Evolutionary conservation across 92 coral and sea anemone species (phyloP).

Genomic region (Porites divaricata): DNA sequence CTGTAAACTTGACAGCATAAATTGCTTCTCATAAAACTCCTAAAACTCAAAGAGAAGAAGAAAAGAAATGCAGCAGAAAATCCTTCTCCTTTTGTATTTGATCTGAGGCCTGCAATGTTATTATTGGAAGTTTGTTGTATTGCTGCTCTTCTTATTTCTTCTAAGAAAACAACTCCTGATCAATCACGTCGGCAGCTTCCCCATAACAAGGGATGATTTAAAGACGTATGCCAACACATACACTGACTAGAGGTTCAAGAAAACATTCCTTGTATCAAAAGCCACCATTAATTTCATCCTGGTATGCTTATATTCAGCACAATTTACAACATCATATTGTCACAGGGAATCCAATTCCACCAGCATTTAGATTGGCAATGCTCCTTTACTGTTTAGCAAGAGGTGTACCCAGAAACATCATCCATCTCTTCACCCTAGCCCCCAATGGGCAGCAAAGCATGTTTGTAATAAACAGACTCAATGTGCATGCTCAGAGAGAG

Average conservation of each 20-base stretch:
- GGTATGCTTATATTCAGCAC: constrained; percentile 10
- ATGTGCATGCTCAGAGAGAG: too few species aligned
- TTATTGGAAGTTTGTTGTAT: constrained; percentile 23
- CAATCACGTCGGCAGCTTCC: background rate
- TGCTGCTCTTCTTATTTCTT: background rate
- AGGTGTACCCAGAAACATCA: too few species aligned
- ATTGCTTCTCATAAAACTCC: constrained; percentile 4
- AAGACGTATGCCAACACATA: constrained; percentile 23
- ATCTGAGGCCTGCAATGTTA: constrained; percentile 4
- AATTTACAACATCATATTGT: constrained; percentile 32
- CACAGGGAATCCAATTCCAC: constrained; percentile 38
- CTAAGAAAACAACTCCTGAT: background rate
- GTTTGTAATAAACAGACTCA: too few species aligned
- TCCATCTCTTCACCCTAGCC: too few species aligned
- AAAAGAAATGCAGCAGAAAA: background rate
- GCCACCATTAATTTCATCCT: constrained; percentile 52
- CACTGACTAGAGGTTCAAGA: constrained; percentile 40
- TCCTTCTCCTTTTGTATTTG: too few species aligned
- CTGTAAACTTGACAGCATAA: constrained; percentile 1
- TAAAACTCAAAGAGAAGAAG: background rate
- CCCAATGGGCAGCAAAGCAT: too few species aligned
- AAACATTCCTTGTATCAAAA: constrained; percentile 53
- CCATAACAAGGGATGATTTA: constrained; percentile 20
- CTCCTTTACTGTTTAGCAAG: constrained; percentile 44
- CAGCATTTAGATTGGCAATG: constrained; percentile 48